A percentile compares a stretch with the other conserved stretches of the same genome.
These are phyloP conservation scores for Dromococcyx pavoninus DNA, from an alignment of 2,797 vertebrate species.

Conservation along the genomic window DNA sequence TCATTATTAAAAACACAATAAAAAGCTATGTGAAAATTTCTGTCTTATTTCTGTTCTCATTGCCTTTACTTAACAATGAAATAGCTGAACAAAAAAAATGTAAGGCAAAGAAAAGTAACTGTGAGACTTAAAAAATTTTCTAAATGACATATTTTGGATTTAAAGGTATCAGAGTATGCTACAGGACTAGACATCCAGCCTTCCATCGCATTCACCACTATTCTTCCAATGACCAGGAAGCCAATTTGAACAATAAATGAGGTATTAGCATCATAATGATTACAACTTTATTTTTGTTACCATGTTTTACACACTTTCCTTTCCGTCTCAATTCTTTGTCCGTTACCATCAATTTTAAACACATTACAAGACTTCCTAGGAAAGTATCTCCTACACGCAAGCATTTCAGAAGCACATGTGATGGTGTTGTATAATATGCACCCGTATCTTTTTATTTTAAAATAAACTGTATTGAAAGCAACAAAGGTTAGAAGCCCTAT, in stretches of 20 bases:
- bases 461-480: neutral
- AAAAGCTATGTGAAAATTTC: neutral
- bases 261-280: neutral
- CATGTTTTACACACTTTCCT: neutral
- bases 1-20: neutral
- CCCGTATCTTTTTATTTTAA: neutral
- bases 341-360: neutral
- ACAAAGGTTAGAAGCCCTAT: neutral
- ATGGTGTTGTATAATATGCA: neutral
- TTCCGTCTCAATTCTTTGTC: neutral
- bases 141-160: neutral
- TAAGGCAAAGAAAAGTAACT: neutral
- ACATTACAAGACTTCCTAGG: neutral
- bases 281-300: neutral
- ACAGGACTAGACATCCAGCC: neutral
- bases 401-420: neutral
- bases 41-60: neutral
- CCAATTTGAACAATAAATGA: neutral
- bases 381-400: neutral
- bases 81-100: neutral
- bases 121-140: neutral
- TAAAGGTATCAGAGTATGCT: neutral
- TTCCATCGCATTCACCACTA: neutral
- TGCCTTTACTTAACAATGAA: neutral
- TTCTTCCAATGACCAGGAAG: neutral